These are phyloP conservation scores for Strix aluco DNA, from an alignment of 2,113 vertebrate species.

Conservation along the genomic window DNA sequence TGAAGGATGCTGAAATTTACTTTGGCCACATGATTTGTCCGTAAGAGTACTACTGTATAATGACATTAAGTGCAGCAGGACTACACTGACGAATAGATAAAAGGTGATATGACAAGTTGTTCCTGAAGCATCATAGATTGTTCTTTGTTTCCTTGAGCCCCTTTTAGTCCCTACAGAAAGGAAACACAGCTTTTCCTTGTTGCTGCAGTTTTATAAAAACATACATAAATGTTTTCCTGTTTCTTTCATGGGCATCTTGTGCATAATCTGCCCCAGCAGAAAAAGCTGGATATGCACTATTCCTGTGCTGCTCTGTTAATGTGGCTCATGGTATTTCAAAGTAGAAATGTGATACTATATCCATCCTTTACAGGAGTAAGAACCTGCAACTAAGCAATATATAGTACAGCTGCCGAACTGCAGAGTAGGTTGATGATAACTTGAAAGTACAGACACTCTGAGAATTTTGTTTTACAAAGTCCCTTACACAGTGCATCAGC, in stretches of 20 bases:
- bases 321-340: neutral
- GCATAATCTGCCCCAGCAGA: neutral
- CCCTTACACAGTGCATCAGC: neutral
- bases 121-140: neutral
- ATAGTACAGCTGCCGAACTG: neutral
- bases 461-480: neutral
- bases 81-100: neutral
- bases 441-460: neutral
- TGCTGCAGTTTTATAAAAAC: neutral
- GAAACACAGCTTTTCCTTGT: neutral
- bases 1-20: neutral
- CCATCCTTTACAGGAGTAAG: neutral
- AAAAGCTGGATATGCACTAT: neutral
- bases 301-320: neutral
- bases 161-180: neutral
- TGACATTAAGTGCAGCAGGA: neutral
- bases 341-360: neutral
- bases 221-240: neutral
- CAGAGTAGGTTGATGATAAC: neutral
- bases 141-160: neutral
- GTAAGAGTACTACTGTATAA: neutral
- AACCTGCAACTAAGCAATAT: neutral
- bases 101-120: neutral
- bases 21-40: neutral
- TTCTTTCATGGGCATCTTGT: neutral